Conservation (phyloP, 2,797 vertebrate genomes). For the Tapera naevia region DNA sequence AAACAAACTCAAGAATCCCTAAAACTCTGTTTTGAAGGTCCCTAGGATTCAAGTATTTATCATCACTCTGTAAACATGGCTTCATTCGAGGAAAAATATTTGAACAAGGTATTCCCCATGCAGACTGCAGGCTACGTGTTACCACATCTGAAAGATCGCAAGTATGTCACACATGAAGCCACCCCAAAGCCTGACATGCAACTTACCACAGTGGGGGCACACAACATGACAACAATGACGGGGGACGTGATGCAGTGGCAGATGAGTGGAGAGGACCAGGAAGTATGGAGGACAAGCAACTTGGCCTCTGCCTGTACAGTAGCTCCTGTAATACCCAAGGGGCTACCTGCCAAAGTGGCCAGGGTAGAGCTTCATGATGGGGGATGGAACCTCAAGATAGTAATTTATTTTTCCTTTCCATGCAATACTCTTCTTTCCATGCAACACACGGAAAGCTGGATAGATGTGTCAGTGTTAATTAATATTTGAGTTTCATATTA, state of each 20-base stretch:
- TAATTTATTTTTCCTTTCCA: not conserved
- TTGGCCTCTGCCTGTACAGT: not conserved
- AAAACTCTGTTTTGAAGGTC: constrained; percentile 11
- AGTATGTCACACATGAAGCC: not conserved
- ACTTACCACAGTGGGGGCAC: fast-evolving
- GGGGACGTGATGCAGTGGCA: fast-evolving
- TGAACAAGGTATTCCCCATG: constrained; percentile 12
- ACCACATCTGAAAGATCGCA: not conserved
- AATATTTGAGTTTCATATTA: not conserved
- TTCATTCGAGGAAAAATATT: constrained; percentile 33
- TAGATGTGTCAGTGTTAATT: not conserved
- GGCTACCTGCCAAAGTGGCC: not conserved
- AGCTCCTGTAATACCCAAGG: not conserved
- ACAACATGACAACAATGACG: fast-evolving
- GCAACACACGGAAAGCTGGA: not conserved
- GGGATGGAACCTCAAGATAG: not conserved
- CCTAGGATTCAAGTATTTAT: not conserved
- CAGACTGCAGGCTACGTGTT: not conserved
- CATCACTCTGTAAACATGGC: constrained; percentile 8
- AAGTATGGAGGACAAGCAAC: not conserved
- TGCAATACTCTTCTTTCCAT: not conserved
- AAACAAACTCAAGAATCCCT: not conserved
- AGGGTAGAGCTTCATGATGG: not conserved
- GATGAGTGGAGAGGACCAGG: not conserved
- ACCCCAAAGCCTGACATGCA: fast-evolving